These are phyloP conservation scores for Troglohyphantes excavatus DNA, from an alignment of 2,888 invertebrate genomes.

Conservation along the genomic window DNA sequence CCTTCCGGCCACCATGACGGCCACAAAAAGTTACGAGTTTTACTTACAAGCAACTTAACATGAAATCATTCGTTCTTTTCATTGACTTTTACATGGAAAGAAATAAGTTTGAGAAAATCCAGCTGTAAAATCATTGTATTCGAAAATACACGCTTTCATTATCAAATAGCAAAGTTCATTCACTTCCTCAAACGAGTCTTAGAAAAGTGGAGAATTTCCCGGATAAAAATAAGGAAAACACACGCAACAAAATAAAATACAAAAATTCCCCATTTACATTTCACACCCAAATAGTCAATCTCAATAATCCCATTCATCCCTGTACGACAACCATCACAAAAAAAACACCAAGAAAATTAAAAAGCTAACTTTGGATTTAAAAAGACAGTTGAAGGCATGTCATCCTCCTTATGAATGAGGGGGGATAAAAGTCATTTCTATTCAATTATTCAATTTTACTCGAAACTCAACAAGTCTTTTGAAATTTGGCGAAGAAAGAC, in stretches of 20 bases:
- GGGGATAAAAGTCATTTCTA: constrained; percentile 15
- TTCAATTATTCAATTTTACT: constrained; percentile 47
- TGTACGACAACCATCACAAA: neutral
- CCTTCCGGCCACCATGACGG: too few relatives aligned
- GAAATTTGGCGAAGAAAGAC: neutral
- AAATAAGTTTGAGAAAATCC: too few relatives aligned
- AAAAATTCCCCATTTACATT: constrained; percentile 16
- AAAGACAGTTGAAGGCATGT: neutral
- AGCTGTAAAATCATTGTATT: neutral
- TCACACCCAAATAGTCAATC: constrained; percentile 21
- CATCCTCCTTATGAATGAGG: constrained; percentile 28
- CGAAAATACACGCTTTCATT: neutral
- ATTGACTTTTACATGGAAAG: too few relatives aligned
- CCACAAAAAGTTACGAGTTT: too few relatives aligned
- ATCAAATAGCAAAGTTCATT: neutral
- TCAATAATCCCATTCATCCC: neutral
- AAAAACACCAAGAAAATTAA: constrained; percentile 22
- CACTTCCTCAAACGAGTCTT: neutral
- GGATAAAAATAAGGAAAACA: too few relatives aligned
- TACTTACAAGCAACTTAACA: too few relatives aligned
- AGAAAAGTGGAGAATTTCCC: neutral
- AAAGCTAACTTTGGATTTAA: neutral
- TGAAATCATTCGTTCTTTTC: too few relatives aligned
- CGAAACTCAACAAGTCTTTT: constrained; percentile 50
- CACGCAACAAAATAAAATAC: neutral